Evolutionary conservation across 2,888 invertebrate species (phyloP).

Genomic region (Scaptomyza polygonia): DNA sequence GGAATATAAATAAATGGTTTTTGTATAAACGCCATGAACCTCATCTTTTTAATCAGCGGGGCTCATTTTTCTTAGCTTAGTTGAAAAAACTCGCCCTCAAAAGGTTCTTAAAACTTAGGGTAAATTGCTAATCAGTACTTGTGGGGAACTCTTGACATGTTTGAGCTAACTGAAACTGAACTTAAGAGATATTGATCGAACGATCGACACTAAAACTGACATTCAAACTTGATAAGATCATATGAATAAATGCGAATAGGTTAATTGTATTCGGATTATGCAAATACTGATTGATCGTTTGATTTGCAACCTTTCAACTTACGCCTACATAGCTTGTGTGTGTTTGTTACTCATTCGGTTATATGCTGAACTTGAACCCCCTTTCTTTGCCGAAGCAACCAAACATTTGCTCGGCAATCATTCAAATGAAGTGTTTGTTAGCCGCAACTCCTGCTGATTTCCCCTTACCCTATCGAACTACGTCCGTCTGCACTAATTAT

Average conservation of each 20-base stretch:
- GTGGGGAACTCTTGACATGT: no score
- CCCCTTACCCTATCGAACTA: constrained; percentile 25
- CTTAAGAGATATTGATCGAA: no score
- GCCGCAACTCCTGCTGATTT: constrained; percentile 32
- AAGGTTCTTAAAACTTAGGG: no score
- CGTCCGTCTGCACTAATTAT: constrained; percentile 67
- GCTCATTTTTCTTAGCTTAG: not conserved
- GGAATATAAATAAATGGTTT: constrained; percentile 30
- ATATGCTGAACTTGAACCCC: constrained; percentile 32
- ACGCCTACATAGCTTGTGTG: constrained; percentile 4
- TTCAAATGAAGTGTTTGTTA: constrained; percentile 59
- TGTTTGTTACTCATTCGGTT: not conserved
- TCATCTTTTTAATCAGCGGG: constrained; percentile 37
- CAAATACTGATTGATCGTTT: constrained; percentile 49
- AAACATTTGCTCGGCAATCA: constrained; percentile 43
- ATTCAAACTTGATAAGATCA: not conserved
- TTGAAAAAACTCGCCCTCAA: no score
- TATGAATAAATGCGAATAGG: not conserved
- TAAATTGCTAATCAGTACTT: no score
- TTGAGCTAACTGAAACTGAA: no score
- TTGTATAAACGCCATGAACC: constrained; percentile 14
- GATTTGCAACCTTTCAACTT: constrained; percentile 50
- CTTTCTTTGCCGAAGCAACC: not conserved
- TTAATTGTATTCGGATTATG: constrained; percentile 17
- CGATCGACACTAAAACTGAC: no score